A percentile compares a stretch with the other conserved stretches of the same genome.
Conservation (phyloP, 1,140 invertebrate species). For the Eubasilissa regina region DNA sequence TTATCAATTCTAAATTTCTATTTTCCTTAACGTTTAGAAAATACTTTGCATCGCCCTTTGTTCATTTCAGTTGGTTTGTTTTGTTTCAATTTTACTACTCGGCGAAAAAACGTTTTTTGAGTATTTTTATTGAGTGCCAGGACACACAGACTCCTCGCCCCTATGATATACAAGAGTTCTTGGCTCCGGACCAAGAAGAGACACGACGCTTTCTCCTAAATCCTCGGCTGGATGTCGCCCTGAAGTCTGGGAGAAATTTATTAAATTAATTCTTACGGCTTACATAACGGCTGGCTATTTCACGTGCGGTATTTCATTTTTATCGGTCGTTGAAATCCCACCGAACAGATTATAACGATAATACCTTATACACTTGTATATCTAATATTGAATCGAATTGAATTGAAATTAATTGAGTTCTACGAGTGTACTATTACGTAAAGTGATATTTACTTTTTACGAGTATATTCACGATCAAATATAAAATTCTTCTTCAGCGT, state of each 20-base stretch:
- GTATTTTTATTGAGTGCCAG: neutral
- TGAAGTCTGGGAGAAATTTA: conserved; percentile 31
- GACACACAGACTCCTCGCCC: neutral
- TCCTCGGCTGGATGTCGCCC: conserved; percentile 17
- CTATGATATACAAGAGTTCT: neutral
- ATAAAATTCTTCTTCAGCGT: too few relatives aligned
- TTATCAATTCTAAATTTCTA: too few relatives aligned
- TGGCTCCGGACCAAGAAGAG: conserved; percentile 24
- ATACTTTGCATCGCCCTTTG: too few relatives aligned
- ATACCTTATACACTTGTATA: conserved; percentile 16
- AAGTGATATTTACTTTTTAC: too few relatives aligned
- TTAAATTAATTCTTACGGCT: conserved; percentile 42
- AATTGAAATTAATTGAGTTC: too few relatives aligned
- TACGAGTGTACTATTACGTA: too few relatives aligned
- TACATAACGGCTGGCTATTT: conserved; percentile 33
- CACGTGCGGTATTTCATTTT: conserved; percentile 42
- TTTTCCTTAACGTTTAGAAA: too few relatives aligned
- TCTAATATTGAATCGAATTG: too few relatives aligned
- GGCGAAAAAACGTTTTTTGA: neutral
- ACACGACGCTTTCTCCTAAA: conserved; percentile 23
- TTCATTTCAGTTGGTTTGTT: neutral
- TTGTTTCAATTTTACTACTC: neutral
- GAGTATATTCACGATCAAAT: too few relatives aligned
- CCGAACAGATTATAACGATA: conserved; percentile 36
- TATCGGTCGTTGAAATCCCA: conserved; percentile 46